Percentiles rank a stretch among this genome's conserved stretches.
Evolutionary conservation across 1,140 invertebrate genomes (phyloP).

Genomic region (Diorhabda elongata): DNA sequence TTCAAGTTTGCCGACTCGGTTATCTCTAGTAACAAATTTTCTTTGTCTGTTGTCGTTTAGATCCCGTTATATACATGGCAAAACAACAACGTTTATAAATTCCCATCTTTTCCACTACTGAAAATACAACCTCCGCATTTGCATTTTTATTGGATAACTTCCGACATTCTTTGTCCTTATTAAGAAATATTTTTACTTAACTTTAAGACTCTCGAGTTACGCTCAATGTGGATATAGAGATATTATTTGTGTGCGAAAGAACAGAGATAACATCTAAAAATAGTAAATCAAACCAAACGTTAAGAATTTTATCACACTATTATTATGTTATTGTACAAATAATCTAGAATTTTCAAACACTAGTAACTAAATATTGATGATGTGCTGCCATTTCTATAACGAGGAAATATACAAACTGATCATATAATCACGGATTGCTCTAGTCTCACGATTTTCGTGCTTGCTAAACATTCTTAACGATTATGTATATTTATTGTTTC

Average conservation of each 20-base stretch:
- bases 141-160: constrained; percentile 10
- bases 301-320: too few species aligned
- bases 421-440: too few species aligned
- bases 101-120: not conserved
- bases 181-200: not conserved
- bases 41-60: not conserved
- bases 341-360: too few species aligned
- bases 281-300: too few species aligned
- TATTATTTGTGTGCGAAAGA: not conserved
- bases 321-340: too few species aligned
- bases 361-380: too few species aligned
- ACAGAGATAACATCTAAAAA: too few species aligned
- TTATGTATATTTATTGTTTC: too few species aligned
- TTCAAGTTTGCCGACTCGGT: not conserved
- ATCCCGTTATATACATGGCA: not conserved
- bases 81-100: not conserved
- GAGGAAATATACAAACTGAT: too few species aligned
- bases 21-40: not conserved
- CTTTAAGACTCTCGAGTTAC: not conserved
- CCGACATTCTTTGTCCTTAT: not conserved
- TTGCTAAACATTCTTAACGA: too few species aligned
- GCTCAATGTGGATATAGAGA: not conserved
- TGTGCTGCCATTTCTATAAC: too few species aligned
- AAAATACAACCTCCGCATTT: constrained; percentile 8
- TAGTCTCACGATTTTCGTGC: too few species aligned